Conservation (phyloP, 1,140 invertebrate genomes). For the Cherax quadricarinatus region DNA sequence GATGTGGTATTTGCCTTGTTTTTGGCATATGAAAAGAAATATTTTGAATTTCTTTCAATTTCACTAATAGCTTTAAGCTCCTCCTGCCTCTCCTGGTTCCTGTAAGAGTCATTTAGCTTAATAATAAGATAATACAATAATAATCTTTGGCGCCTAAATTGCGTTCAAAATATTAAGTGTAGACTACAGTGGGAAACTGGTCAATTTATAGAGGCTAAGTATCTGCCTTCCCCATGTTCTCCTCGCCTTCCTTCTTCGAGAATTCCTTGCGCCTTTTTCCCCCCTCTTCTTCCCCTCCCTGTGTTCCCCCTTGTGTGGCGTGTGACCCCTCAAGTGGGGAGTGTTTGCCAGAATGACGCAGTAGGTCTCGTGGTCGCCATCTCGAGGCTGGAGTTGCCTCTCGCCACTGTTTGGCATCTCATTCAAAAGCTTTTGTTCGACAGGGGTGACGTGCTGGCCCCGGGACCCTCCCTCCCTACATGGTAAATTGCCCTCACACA, state of each 20-base stretch:
- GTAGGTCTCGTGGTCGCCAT: background rate
- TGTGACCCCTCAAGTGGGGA: background rate
- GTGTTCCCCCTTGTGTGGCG: background rate
- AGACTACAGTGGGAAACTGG: too few species aligned
- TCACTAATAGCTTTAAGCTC: too few species aligned
- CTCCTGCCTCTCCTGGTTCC: too few species aligned
- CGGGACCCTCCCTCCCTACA: background rate
- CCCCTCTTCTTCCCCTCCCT: background rate
- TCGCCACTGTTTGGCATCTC: background rate
- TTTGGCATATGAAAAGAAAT: too few species aligned
- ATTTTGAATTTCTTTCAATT: too few species aligned
- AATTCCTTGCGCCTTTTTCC: background rate
- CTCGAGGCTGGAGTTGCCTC: constrained; percentile 1
- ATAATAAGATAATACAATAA: too few species aligned
- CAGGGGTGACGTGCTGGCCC: background rate
- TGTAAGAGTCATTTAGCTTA: too few species aligned
- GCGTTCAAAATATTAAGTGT: too few species aligned
- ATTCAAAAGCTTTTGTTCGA: constrained; percentile 7
- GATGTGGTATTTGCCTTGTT: too few species aligned
- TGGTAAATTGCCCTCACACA: background rate
- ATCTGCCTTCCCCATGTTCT: background rate
- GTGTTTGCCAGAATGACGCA: background rate
- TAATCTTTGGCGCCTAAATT: too few species aligned
- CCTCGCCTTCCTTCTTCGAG: background rate
- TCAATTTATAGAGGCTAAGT: too few species aligned